phyloP scores from a whole-genome alignment of 2,797 vertebrate species.

The Lacerta bilineata region DNA sequence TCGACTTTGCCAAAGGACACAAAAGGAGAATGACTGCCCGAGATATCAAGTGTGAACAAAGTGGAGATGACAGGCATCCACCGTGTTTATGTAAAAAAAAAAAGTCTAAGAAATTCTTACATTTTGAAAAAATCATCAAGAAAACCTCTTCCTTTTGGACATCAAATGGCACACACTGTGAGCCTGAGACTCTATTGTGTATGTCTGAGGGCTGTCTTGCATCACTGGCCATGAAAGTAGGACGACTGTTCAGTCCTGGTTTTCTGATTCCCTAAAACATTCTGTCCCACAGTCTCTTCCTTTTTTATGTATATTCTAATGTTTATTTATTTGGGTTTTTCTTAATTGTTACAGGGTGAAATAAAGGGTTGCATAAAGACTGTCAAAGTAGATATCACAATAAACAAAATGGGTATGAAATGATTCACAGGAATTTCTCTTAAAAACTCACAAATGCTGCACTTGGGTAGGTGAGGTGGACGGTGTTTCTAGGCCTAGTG shows the following conservation, averaged over 20 bases:
- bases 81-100: conserved; percentile 4
- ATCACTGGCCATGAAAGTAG: conserved; percentile 12
- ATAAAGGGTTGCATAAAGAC: neutral
- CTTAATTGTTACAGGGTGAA: neutral
- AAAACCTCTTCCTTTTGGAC: too few relatives aligned
- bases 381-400: neutral
- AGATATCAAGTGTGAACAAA: conserved; percentile 37
- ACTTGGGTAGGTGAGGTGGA: too few relatives aligned
- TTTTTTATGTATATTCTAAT: neutral
- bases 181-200: neutral
- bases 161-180: conserved; percentile 12
- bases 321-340: neutral
- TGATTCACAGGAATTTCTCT: neutral
- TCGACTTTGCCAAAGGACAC: conserved; percentile 50
- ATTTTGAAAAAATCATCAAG: conserved; percentile 19
- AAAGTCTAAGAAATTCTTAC: neutral
- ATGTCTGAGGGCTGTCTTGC: conserved; percentile 47
- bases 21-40: conserved; percentile 18
- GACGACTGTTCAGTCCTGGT: conserved; percentile 10
- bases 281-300: neutral
- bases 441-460: neutral
- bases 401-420: neutral
- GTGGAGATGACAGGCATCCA: neutral
- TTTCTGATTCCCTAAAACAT: conserved; percentile 11
- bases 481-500: too few relatives aligned